Percentiles rank a stretch among this genome's conserved stretches.
phyloP scores from a whole-genome alignment of 2,113 vertebrate genomes.

The Ranitomeya imitator region DNA sequence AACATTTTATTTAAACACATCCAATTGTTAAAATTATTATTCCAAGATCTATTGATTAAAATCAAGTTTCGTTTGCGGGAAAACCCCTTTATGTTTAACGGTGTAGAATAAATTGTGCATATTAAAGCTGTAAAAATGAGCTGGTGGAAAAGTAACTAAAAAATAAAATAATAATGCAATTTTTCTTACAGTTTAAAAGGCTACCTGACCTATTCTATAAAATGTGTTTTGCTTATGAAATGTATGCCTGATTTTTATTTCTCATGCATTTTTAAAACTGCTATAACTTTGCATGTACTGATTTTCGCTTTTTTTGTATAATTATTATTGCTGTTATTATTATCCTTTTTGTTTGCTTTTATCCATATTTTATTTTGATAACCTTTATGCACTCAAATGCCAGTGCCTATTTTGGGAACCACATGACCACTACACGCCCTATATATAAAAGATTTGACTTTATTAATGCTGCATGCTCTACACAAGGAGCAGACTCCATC shows the following conservation, averaged over 20 bases:
- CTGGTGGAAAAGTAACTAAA: background rate
- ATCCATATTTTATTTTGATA: background rate
- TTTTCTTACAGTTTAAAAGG: background rate
- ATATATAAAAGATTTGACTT: background rate
- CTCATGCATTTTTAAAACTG: background rate
- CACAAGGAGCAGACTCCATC: background rate
- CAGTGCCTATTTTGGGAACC: background rate
- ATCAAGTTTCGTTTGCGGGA: too few species aligned
- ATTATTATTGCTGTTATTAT: slow-evolving; percentile 7
- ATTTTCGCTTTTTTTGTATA: background rate
- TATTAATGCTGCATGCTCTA: background rate
- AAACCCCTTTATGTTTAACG: background rate
- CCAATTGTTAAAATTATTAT: too few species aligned
- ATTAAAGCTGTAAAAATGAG: too few species aligned
- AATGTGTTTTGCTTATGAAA: background rate
- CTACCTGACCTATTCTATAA: background rate
- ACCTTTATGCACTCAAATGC: background rate
- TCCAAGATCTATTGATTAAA: too few species aligned
- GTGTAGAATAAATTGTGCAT: background rate
- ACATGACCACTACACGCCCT: background rate
- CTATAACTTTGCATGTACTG: background rate
- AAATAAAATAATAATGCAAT: background rate
- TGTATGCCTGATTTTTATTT: background rate
- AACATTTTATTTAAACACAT: too few species aligned
- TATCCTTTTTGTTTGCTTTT: background rate